These are phyloP conservation scores for Leucoma salicis DNA, from an alignment of 2,888 invertebrate genomes.

Conservation along the genomic window DNA sequence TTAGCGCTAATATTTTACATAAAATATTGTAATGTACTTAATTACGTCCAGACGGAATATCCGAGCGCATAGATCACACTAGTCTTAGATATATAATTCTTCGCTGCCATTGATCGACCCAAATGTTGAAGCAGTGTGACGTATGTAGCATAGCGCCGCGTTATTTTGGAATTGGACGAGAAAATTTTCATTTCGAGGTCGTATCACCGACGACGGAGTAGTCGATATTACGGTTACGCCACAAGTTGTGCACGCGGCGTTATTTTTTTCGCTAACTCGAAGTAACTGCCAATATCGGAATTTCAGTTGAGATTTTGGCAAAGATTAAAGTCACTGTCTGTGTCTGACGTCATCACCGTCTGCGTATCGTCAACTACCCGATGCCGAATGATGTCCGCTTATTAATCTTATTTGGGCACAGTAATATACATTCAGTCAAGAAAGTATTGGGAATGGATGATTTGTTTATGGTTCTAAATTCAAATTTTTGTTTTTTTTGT, in stretches of 20 bases:
- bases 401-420: conserved; percentile 26
- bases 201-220: conserved; percentile 46
- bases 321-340: conserved; percentile 9
- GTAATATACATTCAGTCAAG: too few relatives aligned
- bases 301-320: conserved; percentile 19
- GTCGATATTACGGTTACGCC: conserved; percentile 53
- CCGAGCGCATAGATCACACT: conserved; percentile 27
- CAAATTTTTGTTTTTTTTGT: too few relatives aligned
- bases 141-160: conserved; percentile 54
- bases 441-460: too few relatives aligned
- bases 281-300: conserved; percentile 3
- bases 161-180: conserved; percentile 64
- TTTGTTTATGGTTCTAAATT: too few relatives aligned
- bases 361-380: conserved; percentile 16
- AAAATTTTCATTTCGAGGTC: conserved; percentile 64
- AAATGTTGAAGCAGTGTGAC: conserved; percentile 63
- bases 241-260: conserved; percentile 44
- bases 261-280: conserved; percentile 8
- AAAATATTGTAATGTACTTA: too few relatives aligned
- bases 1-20: background rate
- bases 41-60: conserved; percentile 3
- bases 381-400: conserved; percentile 25
- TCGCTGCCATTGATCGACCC: conserved; percentile 71
- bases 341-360: conserved; percentile 16
- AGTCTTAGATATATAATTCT: conserved; percentile 44